Evolutionary conservation across 1,140 invertebrate species (phyloP), one percentile per base, ranked within the genome.

Genomic region (Uloborus diversus): DNA sequence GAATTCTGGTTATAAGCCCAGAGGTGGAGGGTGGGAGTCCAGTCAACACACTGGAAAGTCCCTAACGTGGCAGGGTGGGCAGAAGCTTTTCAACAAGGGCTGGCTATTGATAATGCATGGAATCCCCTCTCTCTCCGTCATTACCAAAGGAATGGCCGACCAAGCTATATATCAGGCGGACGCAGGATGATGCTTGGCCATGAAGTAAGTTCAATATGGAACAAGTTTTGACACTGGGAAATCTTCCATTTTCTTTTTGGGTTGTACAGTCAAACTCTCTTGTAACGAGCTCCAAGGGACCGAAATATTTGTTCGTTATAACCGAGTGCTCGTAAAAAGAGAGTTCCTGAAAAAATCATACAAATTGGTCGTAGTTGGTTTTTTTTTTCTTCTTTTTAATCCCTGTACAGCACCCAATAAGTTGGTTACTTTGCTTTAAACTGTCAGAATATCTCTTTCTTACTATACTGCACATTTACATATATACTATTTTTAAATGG

Each of bases 61-160:
- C 33, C 13, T 62, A 27, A 35, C 37, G 37, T 42, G 9, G 37
- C 17, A 42, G 37, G 20, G 59, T 5, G 30, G 32, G 33, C 5
- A 23, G 32, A 33, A 9, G 49, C 51, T 20, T 30, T 51, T 69
- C 49, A 9, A 69, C 66, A 56, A 69, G 56, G 66, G 49, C 49
- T 56, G 42, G 28, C 27, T n/a, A n/a, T 49, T 69, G 51, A 51
- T 57, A 35, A 69, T 69, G 66, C 33, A 69, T 69, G 66, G 66
- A 56, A 69, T 69, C 56, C 37, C 20, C 49, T 57, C 30, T 17
- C 23, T 13, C 32, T 32, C 42, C 37, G 32, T 17, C 30, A 49
- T 69, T 23, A 30, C 66, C 33, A 30, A n/a, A 56, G 49, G 51
- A 56, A 56, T 56, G 35, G 27, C 32, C 51, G 14, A 17, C 42